Conservation (phyloP, 2,797 vertebrate species). For the Sternotherus odoratus region DNA sequence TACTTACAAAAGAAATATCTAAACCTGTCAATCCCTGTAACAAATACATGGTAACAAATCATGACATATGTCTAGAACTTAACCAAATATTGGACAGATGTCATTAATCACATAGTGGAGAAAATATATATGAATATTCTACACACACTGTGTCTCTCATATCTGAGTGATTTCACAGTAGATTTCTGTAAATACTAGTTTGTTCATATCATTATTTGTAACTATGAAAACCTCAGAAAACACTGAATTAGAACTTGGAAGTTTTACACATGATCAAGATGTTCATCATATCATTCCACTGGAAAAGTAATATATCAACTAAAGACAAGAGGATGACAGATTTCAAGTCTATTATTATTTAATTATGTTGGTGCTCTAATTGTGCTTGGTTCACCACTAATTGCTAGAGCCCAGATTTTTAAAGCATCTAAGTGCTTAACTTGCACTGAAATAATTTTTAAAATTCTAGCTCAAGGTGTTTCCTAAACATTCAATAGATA, state of each 20-base stretch:
- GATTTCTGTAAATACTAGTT: slow-evolving; percentile 45
- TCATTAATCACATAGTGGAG: slow-evolving; percentile 27
- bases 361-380: slow-evolving; percentile 46
- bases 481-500: slow-evolving; percentile 49
- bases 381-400: slow-evolving; percentile 55
- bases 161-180: slow-evolving; percentile 39
- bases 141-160: background rate
- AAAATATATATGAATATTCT: background rate
- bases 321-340: background rate
- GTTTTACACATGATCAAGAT: background rate
- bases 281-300: slow-evolving; percentile 9
- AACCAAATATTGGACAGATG: background rate
- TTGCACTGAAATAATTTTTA: background rate
- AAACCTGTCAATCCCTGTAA: background rate
- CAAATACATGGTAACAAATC: background rate
- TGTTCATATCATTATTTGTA: slow-evolving; percentile 29
- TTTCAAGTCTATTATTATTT: slow-evolving; percentile 36
- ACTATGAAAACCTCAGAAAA: slow-evolving; percentile 1
- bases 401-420: background rate
- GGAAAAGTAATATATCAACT: background rate
- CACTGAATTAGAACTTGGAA: background rate
- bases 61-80: background rate
- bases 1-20: background rate
- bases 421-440: background rate
- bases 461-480: background rate